Percentiles rank a stretch among this genome's conserved stretches.
These are phyloP conservation scores for Anagrus nilaparvatae DNA, from an alignment of 1,140 invertebrate genomes.

Conservation along the genomic window DNA sequence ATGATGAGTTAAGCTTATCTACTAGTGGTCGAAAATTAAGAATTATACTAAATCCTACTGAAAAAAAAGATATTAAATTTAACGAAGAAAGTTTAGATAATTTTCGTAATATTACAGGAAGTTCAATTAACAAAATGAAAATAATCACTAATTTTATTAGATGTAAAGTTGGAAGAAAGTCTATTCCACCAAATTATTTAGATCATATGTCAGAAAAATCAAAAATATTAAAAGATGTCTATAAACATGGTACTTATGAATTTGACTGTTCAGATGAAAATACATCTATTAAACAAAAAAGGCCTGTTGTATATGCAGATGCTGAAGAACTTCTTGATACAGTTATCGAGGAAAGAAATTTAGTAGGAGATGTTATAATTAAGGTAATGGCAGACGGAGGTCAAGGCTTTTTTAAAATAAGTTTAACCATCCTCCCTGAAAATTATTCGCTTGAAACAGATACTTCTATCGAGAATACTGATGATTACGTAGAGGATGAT, in stretches of 20 bases:
- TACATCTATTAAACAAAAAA: background rate
- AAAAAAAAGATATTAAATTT: slow-evolving; percentile 4
- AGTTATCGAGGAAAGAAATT: slow-evolving; percentile 3
- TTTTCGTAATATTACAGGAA: slow-evolving; percentile 3
- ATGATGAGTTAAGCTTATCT: slow-evolving; percentile 1
- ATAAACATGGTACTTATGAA: slow-evolving; percentile 5
- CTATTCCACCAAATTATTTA: slow-evolving; percentile 1
- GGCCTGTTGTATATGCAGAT: slow-evolving; percentile 9
- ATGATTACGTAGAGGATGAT: background rate
- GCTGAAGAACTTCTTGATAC: slow-evolving; percentile 7
- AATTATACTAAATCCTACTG: background rate
- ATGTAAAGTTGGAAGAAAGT: slow-evolving; percentile 9
- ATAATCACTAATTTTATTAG: slow-evolving; percentile 13
- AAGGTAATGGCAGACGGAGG: slow-evolving; percentile 12
- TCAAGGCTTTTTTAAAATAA: slow-evolving; percentile 12
- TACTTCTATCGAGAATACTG: too few relatives aligned
- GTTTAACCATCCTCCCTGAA: slow-evolving; percentile 8
- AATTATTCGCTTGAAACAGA: background rate
- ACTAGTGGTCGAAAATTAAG: slow-evolving; percentile 3
- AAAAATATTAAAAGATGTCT: slow-evolving; percentile 5
- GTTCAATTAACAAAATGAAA: slow-evolving; percentile 10
- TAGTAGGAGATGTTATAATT: slow-evolving; percentile 5
- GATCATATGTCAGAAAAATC: slow-evolving; percentile 6
- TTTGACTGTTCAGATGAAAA: slow-evolving; percentile 11
- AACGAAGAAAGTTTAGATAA: slow-evolving; percentile 9